Evolutionary conservation across 2,888 invertebrate genomes (phyloP), one percentile per base, ranked within the genome.

Genomic region (Clitarchus hookeri): DNA sequence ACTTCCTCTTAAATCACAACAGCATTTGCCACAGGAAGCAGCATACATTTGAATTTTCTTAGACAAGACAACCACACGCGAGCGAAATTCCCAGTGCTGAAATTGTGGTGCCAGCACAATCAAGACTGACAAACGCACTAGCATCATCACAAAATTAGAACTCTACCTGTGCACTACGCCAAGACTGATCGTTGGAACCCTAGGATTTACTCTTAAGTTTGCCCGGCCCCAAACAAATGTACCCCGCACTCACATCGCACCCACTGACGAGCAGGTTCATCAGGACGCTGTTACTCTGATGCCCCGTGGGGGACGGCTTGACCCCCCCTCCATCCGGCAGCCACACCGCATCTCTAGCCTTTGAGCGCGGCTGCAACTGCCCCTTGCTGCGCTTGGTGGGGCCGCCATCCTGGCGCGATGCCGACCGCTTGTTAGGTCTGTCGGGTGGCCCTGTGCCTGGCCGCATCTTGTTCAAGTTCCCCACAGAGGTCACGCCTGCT

Each of bases 231-330:
- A 96, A 94, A 92, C 97, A 97, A 91, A 96, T 95, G 92, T 98
- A 98, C 89, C 98, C 98, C 89, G 97, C 96, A 93, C 96, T 96
- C 91, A 97, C 96, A 92, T 98, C 98, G 92, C 97, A 98, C 90
- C 98, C 98, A 94, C 97, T 97, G 93, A 98, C 96, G 93, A 98
- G 94, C 89, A 98, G 95, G 93, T 98, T 98, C 95, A 97, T 97
- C 90, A 98, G 95, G 91, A 98, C 98, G 92, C 96, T 96, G 89
- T 95, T 95, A 86, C 95, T 95, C 8, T n/a, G 65, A 19, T 16
- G n/a, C 16, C 26, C 36, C 8, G 82, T 26, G 82, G 27, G n/a
- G 36, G 82, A n/a, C 4, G 82, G 36, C n/a, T n/a, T n/a, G n/a
- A 19, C 80, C 85, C 86, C 87, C 78, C 87, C 87, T 9, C 86